Base-by-base conservation (phyloP, 2,113 vertebrate species). In the Antigone vipio region DNA sequence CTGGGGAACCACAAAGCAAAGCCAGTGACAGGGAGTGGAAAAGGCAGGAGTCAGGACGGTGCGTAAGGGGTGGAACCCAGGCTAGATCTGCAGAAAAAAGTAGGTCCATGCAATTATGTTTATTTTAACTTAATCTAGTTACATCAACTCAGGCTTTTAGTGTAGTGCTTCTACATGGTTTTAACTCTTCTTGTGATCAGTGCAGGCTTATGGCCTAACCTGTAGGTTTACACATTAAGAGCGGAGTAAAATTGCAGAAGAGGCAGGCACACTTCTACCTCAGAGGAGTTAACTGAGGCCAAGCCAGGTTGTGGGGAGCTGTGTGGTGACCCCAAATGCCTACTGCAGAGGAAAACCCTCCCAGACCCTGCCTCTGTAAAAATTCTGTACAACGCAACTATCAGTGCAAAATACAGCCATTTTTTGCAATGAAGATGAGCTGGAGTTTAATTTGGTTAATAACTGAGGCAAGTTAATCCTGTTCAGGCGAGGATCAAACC, bases 381-480 rank as follows among this genome's bases (percentile, higher is more conserved):
- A 64, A 58, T 49, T 56, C 74, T 1, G 1, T 38, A 29, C 58
- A 12, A 9, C 47, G 38, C 52, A 49, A 17, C 79, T n/a, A 1
- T 56, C 30, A 8, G 34, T 44, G 66, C 85, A 24, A 94, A 92
- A 90, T 29, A 15, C 69, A 88, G 73, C 50, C 74, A 12, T 93
- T 94, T 89, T 89, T 44, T 93, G 89, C 92, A 85, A 55, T 30
- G 93, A 93, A 78, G 77, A 93, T 85, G 92, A 88, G 89, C 85
- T 85, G 60, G 38, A 62, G 74, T 94, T 93, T 82, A 79, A 94
- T 96, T 96, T 93, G 47, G 94, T 93, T 96, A 90, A 88, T 92
- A 92, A 95, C 81, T 50, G 55, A 34, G 63, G 81, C 95, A 76
- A 95, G 94, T 94, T 95, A 94, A 85, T 96, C 93, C 96, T 93